Conservation (phyloP, 2,113 vertebrate genomes). For the Murina feae region DNA sequence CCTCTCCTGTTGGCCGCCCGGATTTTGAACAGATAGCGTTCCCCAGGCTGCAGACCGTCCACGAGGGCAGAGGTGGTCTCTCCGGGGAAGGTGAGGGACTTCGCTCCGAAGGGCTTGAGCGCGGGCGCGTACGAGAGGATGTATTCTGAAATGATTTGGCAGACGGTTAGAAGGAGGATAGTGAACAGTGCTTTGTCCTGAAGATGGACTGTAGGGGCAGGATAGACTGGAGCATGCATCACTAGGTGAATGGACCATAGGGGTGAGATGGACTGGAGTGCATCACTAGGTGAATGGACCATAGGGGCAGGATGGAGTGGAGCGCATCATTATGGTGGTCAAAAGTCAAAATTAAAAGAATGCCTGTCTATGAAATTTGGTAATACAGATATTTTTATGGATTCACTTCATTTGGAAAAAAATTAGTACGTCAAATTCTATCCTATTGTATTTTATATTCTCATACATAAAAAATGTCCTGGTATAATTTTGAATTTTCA, state of each 20-base stretch:
- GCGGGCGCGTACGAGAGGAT: conserved; percentile 97
- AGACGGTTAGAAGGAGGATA: conserved; percentile 84
- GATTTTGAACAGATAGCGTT: conserved; percentile 98
- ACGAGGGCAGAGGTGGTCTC: conserved; percentile 89
- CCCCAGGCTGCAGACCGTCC: conserved; percentile 92
- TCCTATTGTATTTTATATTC: background rate
- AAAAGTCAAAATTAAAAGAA: conserved; percentile 29
- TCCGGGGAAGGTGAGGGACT: conserved; percentile 90
- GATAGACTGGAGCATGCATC: conserved; percentile 79
- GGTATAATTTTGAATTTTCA: background rate
- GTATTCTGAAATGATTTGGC: conserved; percentile 93
- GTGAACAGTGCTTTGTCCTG: conserved; percentile 81
- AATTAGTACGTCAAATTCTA: background rate
- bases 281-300: conserved; percentile 77
- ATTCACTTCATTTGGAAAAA: conserved; percentile 4
- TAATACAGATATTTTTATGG: background rate
- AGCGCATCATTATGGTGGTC: too few species aligned
- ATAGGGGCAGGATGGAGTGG: too few species aligned
- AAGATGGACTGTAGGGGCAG: conserved; percentile 80
- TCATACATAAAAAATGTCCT: background rate
- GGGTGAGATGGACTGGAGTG: background rate
- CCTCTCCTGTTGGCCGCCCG: conserved; percentile 94
- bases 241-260: conserved; percentile 71
- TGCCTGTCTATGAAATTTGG: background rate
- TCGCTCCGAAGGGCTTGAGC: conserved; percentile 96